Evolutionary conservation across 1,140 invertebrate genomes (phyloP), one percentile per base, ranked within the genome.

Genomic region (Drosophila mauritiana): DNA sequence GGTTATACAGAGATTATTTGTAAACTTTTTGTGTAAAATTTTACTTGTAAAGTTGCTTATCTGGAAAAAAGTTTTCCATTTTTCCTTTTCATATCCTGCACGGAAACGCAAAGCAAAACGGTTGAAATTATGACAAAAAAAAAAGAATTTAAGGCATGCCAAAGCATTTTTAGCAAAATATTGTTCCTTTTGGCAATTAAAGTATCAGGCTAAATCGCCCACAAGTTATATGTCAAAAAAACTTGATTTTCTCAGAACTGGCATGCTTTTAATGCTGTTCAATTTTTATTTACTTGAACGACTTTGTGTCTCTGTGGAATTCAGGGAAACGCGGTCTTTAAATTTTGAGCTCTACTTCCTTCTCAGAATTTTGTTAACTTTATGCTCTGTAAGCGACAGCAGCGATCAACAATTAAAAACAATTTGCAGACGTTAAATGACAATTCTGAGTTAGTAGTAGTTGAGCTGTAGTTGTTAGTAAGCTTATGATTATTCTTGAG

Each of bases 11-110:
- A 31, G 31, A 31, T 31, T 0, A 4, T 1, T 40, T 20, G 20
- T 2, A 8, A 11, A 13, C 15, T 59, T 27, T 59, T 37, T 27
- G 37, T 31, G 20, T 42, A 17, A 42, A 37, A 25, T 22, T 12
- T 13, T 49, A 12, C 20, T 39, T n/a, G 11, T 13, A 31, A 58
- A 42, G 10, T 62, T 22, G 36, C 10, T 20, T 39, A 12, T 25
- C 39, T 58, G 27, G 31, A n/a, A 34, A 11, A 62, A 62, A 62
- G 37, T 40, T 55, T 34, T 22, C 3, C 10, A 58, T 31, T 40
- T 57, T 62, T 58, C 13, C 4, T 12, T 8, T 1, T 20, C 15
- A 57, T 27, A n/a, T 62, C 10, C 15, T 34, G 10, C 31, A 17
- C 31, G 31, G 3, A 52, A 17, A 52, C 36, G 12, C 12, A 6